Percentiles rank a stretch among this genome's conserved stretches.
These are phyloP conservation scores for Alligator sinensis DNA, from an alignment of 2,113 vertebrate genomes.

Conservation along the genomic window DNA sequence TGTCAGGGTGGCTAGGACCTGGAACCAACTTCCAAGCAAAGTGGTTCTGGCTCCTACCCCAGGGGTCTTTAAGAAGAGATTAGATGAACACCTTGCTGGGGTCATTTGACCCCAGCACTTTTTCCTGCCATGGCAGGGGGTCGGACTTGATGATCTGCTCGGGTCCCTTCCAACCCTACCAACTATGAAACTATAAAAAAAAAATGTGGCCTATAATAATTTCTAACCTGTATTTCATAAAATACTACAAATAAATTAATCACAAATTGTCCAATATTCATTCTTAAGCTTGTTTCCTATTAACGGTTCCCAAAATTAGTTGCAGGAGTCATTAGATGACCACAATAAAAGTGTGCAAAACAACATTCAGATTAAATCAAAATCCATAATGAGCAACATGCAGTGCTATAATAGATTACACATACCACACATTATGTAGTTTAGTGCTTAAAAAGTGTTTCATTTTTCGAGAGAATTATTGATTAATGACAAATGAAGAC, in stretches of 20 bases:
- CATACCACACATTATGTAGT: constrained; percentile 48
- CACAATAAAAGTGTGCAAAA: constrained; percentile 58
- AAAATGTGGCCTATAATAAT: too few species aligned
- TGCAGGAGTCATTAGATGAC: constrained; percentile 62
- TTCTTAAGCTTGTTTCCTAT: constrained; percentile 55
- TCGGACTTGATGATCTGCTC: too few species aligned
- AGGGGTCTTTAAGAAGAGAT: too few species aligned
- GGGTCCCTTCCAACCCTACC: too few species aligned
- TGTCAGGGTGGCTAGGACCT: too few species aligned
- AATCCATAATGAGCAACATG: constrained; percentile 46
- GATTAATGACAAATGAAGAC: constrained; percentile 59
- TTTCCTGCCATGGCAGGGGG: too few species aligned
- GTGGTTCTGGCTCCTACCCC: too few species aligned
- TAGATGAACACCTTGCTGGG: too few species aligned
- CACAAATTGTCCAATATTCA: constrained; percentile 45
- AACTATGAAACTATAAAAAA: too few species aligned
- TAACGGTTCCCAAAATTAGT: constrained; percentile 63
- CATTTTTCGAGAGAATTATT: constrained; percentile 37
- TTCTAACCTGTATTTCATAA: constrained; percentile 18
- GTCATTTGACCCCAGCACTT: too few species aligned
- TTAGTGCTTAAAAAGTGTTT: constrained; percentile 52
- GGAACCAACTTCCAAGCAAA: too few species aligned
- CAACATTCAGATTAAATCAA: constrained; percentile 65
- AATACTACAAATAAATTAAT: constrained; percentile 53
- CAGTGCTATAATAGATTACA: constrained; percentile 63